Conservation (phyloP, 2,113 vertebrate species). For the Mandrillus leucophaeus region DNA sequence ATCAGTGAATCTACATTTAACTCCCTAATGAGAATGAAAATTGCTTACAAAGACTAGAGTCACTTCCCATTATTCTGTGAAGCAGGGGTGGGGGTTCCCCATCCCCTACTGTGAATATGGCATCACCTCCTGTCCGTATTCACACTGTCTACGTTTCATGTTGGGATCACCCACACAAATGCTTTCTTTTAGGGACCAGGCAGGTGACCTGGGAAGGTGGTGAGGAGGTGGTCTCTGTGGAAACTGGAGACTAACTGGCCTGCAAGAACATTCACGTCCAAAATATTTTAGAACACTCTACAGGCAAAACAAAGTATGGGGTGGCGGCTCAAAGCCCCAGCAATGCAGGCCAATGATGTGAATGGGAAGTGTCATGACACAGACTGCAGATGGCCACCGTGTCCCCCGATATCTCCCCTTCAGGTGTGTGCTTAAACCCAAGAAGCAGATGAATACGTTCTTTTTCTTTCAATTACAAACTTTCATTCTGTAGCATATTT, state of each 20-base stretch:
- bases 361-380: background rate
- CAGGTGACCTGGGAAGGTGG: background rate
- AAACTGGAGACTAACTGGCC: background rate
- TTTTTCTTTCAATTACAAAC: background rate
- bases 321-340: background rate
- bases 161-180: background rate
- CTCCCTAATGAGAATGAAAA: background rate
- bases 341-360: background rate
- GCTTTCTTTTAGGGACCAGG: background rate
- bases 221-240: background rate
- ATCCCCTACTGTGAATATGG: accelerated
- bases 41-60: background rate
- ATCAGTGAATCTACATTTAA: background rate
- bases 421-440: background rate
- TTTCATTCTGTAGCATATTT: accelerated
- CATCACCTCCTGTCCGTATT: background rate
- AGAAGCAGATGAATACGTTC: background rate
- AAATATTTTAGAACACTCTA: background rate
- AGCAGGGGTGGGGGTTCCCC: background rate
- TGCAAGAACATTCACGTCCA: background rate
- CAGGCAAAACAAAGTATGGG: background rate
- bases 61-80: background rate
- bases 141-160: background rate
- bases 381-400: background rate
- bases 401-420: accelerated